phyloP scores from a whole-genome alignment of 2,797 vertebrate species.

The Malurus leucopterus region DNA sequence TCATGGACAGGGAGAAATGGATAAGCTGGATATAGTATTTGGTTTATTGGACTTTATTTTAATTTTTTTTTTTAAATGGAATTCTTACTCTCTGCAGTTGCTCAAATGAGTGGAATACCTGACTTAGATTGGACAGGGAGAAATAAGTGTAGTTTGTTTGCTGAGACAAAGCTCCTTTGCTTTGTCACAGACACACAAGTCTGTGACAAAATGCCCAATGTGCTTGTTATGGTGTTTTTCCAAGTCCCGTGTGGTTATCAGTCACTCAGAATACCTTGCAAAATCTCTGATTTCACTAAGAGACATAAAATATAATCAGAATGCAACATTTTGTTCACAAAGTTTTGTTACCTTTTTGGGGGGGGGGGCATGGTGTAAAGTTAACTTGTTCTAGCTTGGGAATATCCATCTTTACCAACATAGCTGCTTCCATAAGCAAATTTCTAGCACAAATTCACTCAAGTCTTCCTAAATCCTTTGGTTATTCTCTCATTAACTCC shows the following conservation, averaged over 20 bases:
- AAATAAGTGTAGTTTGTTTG: not conserved
- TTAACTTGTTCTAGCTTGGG: not conserved
- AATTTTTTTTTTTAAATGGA: not conserved
- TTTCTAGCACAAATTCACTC: not conserved
- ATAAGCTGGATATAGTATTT: not conserved
- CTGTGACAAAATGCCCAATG: not conserved
- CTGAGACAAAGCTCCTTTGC: not conserved
- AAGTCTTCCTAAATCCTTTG: not conserved
- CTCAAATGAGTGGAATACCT: not conserved
- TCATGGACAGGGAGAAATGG: not conserved
- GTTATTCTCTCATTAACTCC: not conserved
- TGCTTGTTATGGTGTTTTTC: not conserved
- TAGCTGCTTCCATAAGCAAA: not conserved
- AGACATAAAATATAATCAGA: not conserved
- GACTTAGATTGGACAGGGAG: not conserved
- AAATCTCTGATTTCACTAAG: not conserved
- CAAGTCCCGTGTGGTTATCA: not conserved
- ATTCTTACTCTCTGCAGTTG: not conserved
- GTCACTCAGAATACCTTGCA: not conserved
- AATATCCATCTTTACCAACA: not conserved
- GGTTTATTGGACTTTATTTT: not conserved
- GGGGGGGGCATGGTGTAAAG: fast-evolving
- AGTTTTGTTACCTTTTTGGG: not conserved
- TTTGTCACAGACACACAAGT: not conserved
- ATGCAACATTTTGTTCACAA: not conserved